These are phyloP conservation scores for Thalassophryne amazonica DNA, from an alignment of 2,797 vertebrate species.

Conservation along the genomic window DNA sequence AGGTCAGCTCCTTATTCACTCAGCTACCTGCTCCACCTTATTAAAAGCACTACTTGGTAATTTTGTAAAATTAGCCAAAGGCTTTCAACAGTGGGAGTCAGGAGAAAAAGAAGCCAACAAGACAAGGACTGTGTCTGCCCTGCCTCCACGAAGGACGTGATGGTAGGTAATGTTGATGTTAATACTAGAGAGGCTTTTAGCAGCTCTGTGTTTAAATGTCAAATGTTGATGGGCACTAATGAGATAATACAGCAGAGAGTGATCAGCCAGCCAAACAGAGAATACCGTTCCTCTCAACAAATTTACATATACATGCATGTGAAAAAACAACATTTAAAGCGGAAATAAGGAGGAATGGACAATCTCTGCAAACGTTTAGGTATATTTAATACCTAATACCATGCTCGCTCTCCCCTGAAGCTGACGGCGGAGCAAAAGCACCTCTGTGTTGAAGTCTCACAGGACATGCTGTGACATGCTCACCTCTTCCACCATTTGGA, in stretches of 20 bases:
- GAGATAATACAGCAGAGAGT: slow-evolving; percentile 78
- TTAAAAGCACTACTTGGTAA: slow-evolving; percentile 47
- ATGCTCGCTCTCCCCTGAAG: too few species aligned
- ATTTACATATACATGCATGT: slow-evolving; percentile 9
- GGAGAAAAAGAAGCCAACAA: slow-evolving; percentile 41
- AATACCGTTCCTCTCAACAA: slow-evolving; percentile 61
- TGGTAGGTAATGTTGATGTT: slow-evolving; percentile 71
- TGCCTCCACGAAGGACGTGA: slow-evolving; percentile 44
- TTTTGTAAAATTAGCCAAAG: slow-evolving; percentile 21
- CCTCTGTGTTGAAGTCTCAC: too few species aligned
- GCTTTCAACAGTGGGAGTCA: slow-evolving; percentile 16
- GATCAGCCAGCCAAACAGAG: slow-evolving; percentile 73
- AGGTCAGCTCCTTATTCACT: too few species aligned
- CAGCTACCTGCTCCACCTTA: too few species aligned
- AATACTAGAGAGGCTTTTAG: slow-evolving; percentile 82
- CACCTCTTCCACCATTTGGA: too few species aligned
- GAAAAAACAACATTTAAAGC: not conserved
- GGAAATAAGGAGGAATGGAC: not conserved
- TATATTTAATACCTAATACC: too few species aligned
- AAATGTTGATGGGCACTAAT: slow-evolving; percentile 77
- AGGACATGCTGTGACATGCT: too few species aligned
- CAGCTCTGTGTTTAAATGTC: slow-evolving; percentile 81
- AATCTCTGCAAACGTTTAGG: too few species aligned
- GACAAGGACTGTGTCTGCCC: slow-evolving; percentile 27
- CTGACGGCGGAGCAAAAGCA: too few species aligned